These are phyloP conservation scores for Amphipoea oculea DNA, from an alignment of 2,888 invertebrate genomes.

Conservation along the genomic window DNA sequence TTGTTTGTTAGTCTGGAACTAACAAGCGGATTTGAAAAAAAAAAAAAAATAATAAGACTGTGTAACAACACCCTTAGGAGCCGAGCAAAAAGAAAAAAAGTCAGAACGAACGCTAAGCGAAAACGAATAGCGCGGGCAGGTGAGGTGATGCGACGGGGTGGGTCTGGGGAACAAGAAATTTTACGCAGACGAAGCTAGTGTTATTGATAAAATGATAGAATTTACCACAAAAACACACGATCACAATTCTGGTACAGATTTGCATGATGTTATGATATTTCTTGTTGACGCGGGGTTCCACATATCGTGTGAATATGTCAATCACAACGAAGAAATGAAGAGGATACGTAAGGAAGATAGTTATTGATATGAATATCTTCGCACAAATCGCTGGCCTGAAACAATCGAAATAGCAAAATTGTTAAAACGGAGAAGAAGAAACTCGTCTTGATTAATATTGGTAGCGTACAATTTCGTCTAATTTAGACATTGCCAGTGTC, in stretches of 20 bases:
- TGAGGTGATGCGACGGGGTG: too few species aligned
- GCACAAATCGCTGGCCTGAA: constrained; percentile 94
- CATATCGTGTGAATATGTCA: constrained; percentile 95
- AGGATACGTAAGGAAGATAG: constrained; percentile 97
- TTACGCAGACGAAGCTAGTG: too few species aligned
- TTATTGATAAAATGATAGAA: not conserved
- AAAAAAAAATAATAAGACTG: not conserved
- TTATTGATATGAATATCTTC: constrained; percentile 95
- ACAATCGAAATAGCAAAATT: constrained; percentile 57
- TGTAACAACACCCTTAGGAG: not conserved
- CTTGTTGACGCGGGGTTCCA: constrained; percentile 91
- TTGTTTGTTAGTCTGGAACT: not conserved
- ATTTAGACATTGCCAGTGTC: not conserved
- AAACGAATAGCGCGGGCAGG: too few species aligned
- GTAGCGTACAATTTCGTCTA: not conserved
- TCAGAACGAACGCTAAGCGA: not conserved
- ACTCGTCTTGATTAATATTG: not conserved
- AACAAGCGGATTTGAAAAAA: not conserved
- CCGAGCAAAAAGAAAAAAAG: not conserved
- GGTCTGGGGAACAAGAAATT: too few species aligned
- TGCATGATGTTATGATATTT: constrained; percentile 76
- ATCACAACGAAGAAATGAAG: constrained; percentile 98
- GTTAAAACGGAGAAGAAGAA: not conserved
- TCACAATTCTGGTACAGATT: constrained; percentile 74
- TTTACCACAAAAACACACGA: constrained; percentile 86